Evolutionary conservation across 2,888 invertebrate species (phyloP).

Genomic region (Synanthedon myopaeformis): DNA sequence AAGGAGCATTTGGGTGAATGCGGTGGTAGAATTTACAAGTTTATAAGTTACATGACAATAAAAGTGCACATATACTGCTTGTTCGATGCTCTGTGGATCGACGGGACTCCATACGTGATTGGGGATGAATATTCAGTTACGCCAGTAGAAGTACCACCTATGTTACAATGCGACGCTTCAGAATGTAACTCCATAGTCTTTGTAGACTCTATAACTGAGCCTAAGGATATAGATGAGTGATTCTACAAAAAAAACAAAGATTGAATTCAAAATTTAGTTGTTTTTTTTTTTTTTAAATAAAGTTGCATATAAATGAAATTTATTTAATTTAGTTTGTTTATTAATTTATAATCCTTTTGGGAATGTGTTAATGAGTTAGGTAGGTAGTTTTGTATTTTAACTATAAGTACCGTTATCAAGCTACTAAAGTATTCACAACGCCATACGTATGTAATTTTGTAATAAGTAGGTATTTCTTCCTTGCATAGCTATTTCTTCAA

Average conservation of each 20-base stretch:
- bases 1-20: constrained; percentile 62
- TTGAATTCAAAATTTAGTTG: background rate
- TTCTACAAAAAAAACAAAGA: constrained; percentile 1
- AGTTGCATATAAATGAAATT: background rate
- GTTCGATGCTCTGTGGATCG: constrained; percentile 60
- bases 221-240: constrained; percentile 53
- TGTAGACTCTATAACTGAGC: constrained; percentile 58
- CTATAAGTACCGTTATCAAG: too few relatives aligned
- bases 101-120: constrained; percentile 60
- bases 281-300: too few relatives aligned
- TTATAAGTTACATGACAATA: constrained; percentile 61
- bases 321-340: too few relatives aligned
- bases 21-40: constrained; percentile 57
- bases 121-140: constrained; percentile 62
- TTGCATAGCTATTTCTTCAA: too few relatives aligned
- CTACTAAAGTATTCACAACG: too few relatives aligned
- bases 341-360: too few relatives aligned
- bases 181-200: constrained; percentile 59
- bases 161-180: constrained; percentile 57
- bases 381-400: too few relatives aligned
- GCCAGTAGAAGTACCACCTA: constrained; percentile 53
- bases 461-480: too few relatives aligned
- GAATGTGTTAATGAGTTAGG: too few relatives aligned
- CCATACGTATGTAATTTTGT: too few relatives aligned
- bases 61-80: constrained; percentile 61